Evolutionary conservation across 1,140 invertebrate species (phyloP).

Genomic region (Ips nitidus): DNA sequence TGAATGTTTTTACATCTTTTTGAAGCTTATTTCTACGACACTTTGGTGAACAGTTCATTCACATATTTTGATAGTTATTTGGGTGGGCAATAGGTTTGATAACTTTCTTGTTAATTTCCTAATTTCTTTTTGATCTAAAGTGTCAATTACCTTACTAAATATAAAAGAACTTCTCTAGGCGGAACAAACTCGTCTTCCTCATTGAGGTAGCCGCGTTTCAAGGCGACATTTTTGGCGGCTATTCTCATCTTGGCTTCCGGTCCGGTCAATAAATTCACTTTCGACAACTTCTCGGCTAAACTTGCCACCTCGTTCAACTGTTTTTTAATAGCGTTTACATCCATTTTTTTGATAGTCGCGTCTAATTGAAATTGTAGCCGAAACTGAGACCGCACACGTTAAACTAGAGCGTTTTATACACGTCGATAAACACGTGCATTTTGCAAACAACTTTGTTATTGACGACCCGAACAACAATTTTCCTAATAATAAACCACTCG

Average conservation of each 20-base stretch:
- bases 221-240: slow-evolving; percentile 56
- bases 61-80: too few relatives aligned
- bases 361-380: neutral
- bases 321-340: slow-evolving; percentile 6
- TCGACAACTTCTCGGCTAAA: slow-evolving; percentile 61
- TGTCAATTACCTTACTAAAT: slow-evolving; percentile 61
- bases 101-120: too few relatives aligned
- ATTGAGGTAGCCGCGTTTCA: slow-evolving; percentile 51
- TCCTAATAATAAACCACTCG: neutral
- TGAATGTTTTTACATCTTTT: too few relatives aligned
- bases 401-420: neutral
- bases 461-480: neutral
- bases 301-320: slow-evolving; percentile 49
- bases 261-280: slow-evolving; percentile 60
- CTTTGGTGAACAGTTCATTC: too few relatives aligned
- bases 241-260: slow-evolving; percentile 57
- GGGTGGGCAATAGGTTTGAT: too few relatives aligned
- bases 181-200: slow-evolving; percentile 56
- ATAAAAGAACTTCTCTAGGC: slow-evolving; percentile 62
- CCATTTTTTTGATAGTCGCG: neutral
- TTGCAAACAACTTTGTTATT: neutral
- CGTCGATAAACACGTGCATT: neutral
- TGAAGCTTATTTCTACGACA: too few relatives aligned
- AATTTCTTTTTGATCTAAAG: too few relatives aligned
- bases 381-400: neutral